These are phyloP conservation scores for Kobus ellipsiprymnus DNA, from an alignment of 2,113 vertebrate genomes.

Conservation along the genomic window DNA sequence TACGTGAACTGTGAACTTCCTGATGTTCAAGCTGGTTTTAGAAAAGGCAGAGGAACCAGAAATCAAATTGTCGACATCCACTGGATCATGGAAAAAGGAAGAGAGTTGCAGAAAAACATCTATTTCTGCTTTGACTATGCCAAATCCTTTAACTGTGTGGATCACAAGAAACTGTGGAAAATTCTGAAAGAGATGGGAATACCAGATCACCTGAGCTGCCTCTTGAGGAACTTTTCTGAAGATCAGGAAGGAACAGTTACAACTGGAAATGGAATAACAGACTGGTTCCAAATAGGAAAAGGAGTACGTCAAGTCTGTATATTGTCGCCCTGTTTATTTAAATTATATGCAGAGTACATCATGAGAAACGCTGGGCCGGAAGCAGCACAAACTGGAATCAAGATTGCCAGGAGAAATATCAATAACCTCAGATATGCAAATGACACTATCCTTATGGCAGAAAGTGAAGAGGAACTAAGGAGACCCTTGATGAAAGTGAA, in stretches of 20 bases:
- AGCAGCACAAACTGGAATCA: background rate
- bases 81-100: background rate
- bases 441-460: background rate
- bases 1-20: accelerated
- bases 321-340: background rate
- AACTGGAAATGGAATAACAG: background rate
- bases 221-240: background rate
- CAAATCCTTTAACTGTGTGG: background rate
- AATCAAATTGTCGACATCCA: background rate
- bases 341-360: background rate
- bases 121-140: background rate
- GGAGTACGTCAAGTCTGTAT: accelerated
- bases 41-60: background rate
- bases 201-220: accelerated
- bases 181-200: no score
- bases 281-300: background rate
- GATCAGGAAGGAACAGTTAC: background rate
- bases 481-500: background rate
- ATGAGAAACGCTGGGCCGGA: accelerated
- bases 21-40: background rate
- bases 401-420: background rate
- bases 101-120: background rate
- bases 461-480: background rate
- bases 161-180: background rate
- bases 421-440: background rate